Base-by-base conservation (phyloP, 2,888 invertebrate genomes). In the Cheilosia vulpina region DNA sequence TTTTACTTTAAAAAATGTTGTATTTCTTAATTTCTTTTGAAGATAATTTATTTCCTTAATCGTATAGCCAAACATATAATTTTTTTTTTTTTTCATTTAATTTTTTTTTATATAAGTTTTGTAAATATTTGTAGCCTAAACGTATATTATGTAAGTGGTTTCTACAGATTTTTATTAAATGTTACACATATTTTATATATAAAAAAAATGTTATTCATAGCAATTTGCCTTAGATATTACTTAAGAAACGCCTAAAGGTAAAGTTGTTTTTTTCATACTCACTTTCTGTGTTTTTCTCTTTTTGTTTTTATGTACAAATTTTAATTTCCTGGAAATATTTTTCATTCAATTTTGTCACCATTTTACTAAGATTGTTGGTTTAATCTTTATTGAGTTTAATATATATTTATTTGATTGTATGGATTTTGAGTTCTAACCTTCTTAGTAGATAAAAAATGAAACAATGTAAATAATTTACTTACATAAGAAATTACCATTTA, bases 111-210 rank as follows among this genome's bases (percentile, higher is more conserved):
- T 65, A 78, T 87, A 77, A 71, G 73, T 84, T 87, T 72, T 76
- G 81, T 81, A 83, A 87, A 88, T 79, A 78, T 87, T 81, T 76
- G 76, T 81, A 82, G 78, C 72, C 78, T 85, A 88, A 87, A 88
- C 85, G 87, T 87, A 85, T 80, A 83, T 88, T 87, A 84, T 82
- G 80, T 79, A 80, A 69, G 84, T 88, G 77, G 72, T 80, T 80
- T 87, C 76, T 85, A 78, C 76, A 79, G 76, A 78, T 75, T 78
- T 58, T 82, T 55, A 55, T 78, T 77, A 41, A 66, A 84, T 75
- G 50, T 87, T 85, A 81, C 80, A 72, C 71, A 80, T 71, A 63
- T 43, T 62, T 62, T 77, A 71, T 73, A 52, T 21, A 21, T 21
- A 41, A 68, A 68, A 66, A 65, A 65, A 76, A 60, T 55, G 57